Base-by-base conservation (phyloP, 2,888 invertebrate species). In the Cabera pusaria region DNA sequence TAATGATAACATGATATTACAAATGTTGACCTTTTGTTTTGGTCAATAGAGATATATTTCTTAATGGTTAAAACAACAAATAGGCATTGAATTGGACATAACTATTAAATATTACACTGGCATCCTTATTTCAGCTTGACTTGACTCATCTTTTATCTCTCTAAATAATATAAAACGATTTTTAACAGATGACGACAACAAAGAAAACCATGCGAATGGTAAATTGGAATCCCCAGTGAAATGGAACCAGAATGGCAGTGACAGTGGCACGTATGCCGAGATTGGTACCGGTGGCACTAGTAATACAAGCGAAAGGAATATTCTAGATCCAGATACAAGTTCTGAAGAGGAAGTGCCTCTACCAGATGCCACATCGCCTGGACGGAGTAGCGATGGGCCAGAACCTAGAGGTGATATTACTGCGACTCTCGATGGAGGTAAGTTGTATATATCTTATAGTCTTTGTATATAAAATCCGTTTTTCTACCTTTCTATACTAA, bases 231-330 rank as follows among this genome's bases (percentile, higher is more conserved):
- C 88, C 2, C 88, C 88, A 0, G 71, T 87, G 12, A 84, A 80
- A 65, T 88, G 88, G 88, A 76, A 76, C 32, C 88, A 87, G 46
- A 88, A 88, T 34, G 89, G 88, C 2, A 87, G 89, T 28, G 90
- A 90, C 48, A 89, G 89, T 44, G 88, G 89, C 1, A 90, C 90
- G 6, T 90, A 90, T 45, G 90, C 90, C 5, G 90, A 90, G 59
- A 89, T 89, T 7, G 86, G 88, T 2, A 84, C 75, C 6, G 87
- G 79, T n/a, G 80, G 73, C 1, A 84, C 74, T 45, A 83, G 85
- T 36, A 76, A 83, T 29, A 72, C 79, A 2, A 87, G 86, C 34
- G 90, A 90, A 43, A 72, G 87, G 43, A 84, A 89, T 41, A 76
- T 88, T 11, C 56, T 89, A 44, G 90, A 90, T 32, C 87, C 89